Base-by-base conservation (phyloP, 2,888 invertebrate genomes). In the Phania funesta region DNA sequence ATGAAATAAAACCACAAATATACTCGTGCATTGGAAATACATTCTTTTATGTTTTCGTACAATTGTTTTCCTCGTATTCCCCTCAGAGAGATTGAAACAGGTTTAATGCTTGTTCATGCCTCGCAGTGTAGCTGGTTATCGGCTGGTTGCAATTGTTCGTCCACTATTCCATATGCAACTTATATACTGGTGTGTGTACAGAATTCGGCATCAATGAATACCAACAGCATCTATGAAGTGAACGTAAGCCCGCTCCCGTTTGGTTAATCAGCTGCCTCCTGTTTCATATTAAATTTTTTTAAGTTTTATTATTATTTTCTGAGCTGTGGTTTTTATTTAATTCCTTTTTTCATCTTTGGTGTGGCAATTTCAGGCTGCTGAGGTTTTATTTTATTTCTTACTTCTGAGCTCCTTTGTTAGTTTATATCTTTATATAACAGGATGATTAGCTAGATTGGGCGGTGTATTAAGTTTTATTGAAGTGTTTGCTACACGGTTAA, bases 181-280 rank as follows among this genome's bases (percentile, higher is more conserved):
- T 4, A 54, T 60, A 7, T 9, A 44, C 4, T 46, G 9, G 6
- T 9, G 9, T 13, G 20, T 13, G n/a, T 3, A 20, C 1, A 71
- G 22, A 32, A 24, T 41, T 46, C 44, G 29, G 52, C 64, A 58
- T 75, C 58, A 82, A 82, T 74, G 74, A 70, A 78, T 48, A 71
- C 44, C n/a, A n/a, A n/a, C n/a, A n/a, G n/a, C n/a, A 70, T 64
- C 58, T 74, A 65, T 29, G 65, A 82, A 65, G 32, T 65, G 74
- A 78, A 74, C 46, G 74, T 58, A 50, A 78, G 64, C 46, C 82
- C 82, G 82, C 82, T 78, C 82, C 78, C 78, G 82, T 82, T 78
- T 60, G 64, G 64, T 78, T 71, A 82, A 82, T 78, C 74, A 78
- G 74, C 74, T 75, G 70, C 82, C 82, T 77, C 82, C 78, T 74